phyloP scores from a whole-genome alignment of 1,140 invertebrate genomes.

The Steinernema feltiae region DNA sequence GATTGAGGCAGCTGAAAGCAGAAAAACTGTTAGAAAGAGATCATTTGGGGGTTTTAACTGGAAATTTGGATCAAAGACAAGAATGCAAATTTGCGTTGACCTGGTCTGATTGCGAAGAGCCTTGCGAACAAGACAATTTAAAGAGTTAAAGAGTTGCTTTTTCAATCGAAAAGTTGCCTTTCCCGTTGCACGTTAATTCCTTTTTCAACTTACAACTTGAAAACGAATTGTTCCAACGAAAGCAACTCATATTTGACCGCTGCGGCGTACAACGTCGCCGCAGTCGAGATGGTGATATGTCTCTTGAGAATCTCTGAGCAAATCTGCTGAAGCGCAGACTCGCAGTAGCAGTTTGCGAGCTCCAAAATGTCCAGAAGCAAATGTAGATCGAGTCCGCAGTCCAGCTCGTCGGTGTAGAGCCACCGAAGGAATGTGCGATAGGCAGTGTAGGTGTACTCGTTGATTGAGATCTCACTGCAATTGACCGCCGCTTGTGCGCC shows the following conservation, averaged over 20 bases:
- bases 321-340: conserved; percentile 63
- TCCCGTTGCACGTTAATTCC: no score
- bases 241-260: conserved; percentile 66
- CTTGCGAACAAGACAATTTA: no score
- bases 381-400: conserved; percentile 45
- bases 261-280: conserved; percentile 66
- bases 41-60: no score
- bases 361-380: conserved; percentile 62
- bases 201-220: conserved; percentile 22
- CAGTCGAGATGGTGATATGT: conserved; percentile 65
- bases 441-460: conserved; percentile 66
- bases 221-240: conserved; percentile 63
- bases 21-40: no score
- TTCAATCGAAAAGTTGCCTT: no score
- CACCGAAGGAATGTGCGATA: conserved; percentile 68
- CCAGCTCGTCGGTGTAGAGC: conserved; percentile 68
- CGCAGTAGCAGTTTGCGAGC: conserved; percentile 68
- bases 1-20: conserved; percentile 65
- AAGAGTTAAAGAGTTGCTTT: no score
- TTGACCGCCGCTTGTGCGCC: no score
- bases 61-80: no score
- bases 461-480: conserved; percentile 65
- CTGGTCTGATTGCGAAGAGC: no score
- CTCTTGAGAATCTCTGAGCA: conserved; percentile 16
- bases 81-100: no score